phyloP scores from a whole-genome alignment of 92 coral and sea anemone species.

The Palythoa grandis region DNA sequence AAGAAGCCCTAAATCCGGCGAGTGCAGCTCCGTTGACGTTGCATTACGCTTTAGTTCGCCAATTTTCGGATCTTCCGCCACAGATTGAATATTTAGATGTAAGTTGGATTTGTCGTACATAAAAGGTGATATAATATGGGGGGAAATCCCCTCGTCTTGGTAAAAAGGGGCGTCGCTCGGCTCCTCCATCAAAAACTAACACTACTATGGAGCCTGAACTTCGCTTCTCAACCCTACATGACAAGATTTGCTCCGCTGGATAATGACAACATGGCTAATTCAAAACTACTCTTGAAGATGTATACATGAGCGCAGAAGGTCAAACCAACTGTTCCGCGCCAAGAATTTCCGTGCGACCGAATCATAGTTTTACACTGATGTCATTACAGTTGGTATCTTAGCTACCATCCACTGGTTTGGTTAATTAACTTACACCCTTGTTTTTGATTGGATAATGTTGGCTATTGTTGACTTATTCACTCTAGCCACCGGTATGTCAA shows the following conservation, averaged over 20 bases:
- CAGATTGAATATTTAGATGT: conserved; percentile 88
- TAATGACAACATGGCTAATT: conserved; percentile 22
- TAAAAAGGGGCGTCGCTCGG: conserved; percentile 92
- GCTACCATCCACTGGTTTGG: conserved; percentile 28
- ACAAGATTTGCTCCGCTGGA: conserved; percentile 43
- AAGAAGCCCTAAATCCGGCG: conserved; percentile 97
- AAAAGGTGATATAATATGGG: conserved; percentile 91
- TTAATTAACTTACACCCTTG: background rate
- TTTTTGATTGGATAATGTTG: conserved; percentile 64
- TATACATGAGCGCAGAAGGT: conserved; percentile 27
- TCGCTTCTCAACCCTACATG: conserved; percentile 59
- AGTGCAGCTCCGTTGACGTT: conserved; percentile 90
- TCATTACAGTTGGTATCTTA: conserved; percentile 29
- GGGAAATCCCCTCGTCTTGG: conserved; percentile 91
- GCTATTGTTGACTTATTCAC: conserved; percentile 62
- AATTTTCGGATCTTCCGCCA: conserved; percentile 81
- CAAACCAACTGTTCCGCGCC: conserved; percentile 29
- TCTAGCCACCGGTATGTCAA: conserved; percentile 66
- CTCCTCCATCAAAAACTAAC: conserved; percentile 87
- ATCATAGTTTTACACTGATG: conserved; percentile 42
- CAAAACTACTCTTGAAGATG: background rate
- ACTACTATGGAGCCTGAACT: conserved; percentile 57
- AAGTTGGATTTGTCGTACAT: conserved; percentile 86
- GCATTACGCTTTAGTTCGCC: conserved; percentile 89
- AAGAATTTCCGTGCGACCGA: conserved; percentile 12